Evolutionary conservation across 2,797 vertebrate species (phyloP).

Genomic region (Ceryle rudis): DNA sequence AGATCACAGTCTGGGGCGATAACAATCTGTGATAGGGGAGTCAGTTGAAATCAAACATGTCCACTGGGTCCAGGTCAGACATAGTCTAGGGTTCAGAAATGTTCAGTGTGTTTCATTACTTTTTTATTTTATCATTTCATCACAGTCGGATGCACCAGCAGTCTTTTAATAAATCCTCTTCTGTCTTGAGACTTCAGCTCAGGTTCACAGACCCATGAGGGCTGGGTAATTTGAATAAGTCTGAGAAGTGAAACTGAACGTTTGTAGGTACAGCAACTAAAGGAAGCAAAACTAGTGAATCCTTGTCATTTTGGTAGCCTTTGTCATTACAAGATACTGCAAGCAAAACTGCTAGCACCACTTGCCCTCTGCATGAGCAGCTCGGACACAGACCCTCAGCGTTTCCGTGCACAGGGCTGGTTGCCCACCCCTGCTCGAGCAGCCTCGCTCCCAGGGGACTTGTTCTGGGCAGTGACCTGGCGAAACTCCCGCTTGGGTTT

Average conservation of each 20-base stretch:
- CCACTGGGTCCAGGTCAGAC: neutral
- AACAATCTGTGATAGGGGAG: neutral
- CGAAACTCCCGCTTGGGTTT: neutral
- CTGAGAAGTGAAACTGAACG: conserved; percentile 58
- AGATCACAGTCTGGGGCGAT: neutral
- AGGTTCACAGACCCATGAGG: neutral
- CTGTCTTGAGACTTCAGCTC: neutral
- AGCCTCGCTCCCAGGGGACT: fast-evolving
- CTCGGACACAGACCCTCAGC: fast-evolving
- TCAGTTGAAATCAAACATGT: neutral
- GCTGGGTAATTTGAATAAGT: conserved; percentile 48
- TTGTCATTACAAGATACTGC: neutral
- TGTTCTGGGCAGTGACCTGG: neutral
- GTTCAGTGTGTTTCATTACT: neutral
- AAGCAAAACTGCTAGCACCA: neutral
- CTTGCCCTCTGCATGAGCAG: neutral
- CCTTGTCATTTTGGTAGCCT: neutral
- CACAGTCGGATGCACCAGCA: neutral
- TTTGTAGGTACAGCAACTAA: neutral
- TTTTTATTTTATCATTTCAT: neutral
- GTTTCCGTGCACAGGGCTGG: neutral
- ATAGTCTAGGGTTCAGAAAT: neutral
- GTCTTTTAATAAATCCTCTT: conserved; percentile 45
- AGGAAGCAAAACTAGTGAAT: neutral
- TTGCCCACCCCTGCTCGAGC: fast-evolving